Conservation (phyloP, 2,797 vertebrate genomes). For the Manis crassicaudata region DNA sequence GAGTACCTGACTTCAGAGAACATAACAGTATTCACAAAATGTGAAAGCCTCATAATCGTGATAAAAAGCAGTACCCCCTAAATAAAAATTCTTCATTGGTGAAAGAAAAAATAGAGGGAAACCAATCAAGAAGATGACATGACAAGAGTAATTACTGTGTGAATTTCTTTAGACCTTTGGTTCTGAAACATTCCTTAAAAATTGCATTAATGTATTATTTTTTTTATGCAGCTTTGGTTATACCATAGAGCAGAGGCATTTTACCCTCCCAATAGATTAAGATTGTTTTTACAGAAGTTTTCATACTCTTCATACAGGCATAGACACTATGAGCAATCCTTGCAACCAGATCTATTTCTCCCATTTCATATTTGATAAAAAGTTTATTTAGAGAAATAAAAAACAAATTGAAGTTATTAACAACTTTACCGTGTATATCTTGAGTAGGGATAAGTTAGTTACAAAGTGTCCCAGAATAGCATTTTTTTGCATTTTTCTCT, state of each 20-base stretch:
- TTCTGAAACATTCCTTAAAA: conserved; percentile 6
- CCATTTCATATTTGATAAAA: conserved; percentile 28
- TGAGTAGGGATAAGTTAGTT: neutral
- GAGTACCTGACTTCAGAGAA: neutral
- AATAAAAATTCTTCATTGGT: neutral
- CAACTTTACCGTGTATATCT: neutral
- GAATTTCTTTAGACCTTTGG: neutral
- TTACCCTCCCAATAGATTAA: conserved; percentile 16
- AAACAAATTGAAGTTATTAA: conserved; percentile 44
- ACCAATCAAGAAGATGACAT: conserved; percentile 17
- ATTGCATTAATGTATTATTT: neutral
- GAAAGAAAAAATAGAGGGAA: conserved; percentile 1
- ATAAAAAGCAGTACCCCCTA: neutral
- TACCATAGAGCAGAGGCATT: neutral
- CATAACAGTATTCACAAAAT: neutral
- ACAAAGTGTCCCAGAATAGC: neutral
- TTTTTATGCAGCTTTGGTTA: neutral
- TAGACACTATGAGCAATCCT: neutral
- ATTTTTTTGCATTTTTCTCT: neutral
- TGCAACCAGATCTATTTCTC: neutral
- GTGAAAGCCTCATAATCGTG: neutral
- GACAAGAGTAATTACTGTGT: neutral
- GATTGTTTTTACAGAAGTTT: neutral
- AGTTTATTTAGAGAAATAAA: neutral
- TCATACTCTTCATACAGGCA: neutral